These are phyloP conservation scores for Watsonalla cultraria DNA, from an alignment of 2,888 invertebrate species.

Conservation along the genomic window DNA sequence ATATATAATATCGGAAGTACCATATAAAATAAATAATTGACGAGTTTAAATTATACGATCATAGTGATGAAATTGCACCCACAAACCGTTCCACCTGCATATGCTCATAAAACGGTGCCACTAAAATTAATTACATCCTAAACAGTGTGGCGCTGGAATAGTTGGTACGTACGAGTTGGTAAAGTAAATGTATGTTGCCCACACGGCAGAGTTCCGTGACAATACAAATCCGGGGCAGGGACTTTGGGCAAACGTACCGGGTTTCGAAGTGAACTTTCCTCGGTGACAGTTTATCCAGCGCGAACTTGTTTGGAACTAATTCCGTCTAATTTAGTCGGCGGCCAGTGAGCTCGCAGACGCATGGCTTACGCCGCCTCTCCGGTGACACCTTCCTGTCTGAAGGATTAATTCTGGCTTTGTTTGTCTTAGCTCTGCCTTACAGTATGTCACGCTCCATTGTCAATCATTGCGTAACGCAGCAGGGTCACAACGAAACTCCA, in stretches of 20 bases:
- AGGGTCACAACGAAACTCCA: background rate
- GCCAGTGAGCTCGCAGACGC: constrained; percentile 27
- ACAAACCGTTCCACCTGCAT: constrained; percentile 1
- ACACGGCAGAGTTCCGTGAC: constrained; percentile 19
- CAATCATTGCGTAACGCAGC: background rate
- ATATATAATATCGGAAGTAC: background rate
- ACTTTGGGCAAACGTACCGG: constrained; percentile 17
- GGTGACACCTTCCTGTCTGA: constrained; percentile 41
- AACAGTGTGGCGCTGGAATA: background rate
- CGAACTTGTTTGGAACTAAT: constrained; percentile 54
- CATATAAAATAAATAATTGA: too few relatives aligned
- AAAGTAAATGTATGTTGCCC: background rate
- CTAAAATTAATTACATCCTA: constrained; percentile 3
- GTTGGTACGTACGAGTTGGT: background rate
- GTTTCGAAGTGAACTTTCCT: constrained; percentile 30
- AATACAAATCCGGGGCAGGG: constrained; percentile 28
- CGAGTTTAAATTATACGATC: too few relatives aligned
- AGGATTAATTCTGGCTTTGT: constrained; percentile 50
- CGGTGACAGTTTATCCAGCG: constrained; percentile 43
- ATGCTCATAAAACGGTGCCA: constrained; percentile 22
- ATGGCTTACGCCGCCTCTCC: constrained; percentile 32
- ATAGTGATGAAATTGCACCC: too few relatives aligned
- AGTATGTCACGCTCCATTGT: constrained; percentile 26
- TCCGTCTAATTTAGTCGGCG: constrained; percentile 49
- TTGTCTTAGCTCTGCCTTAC: constrained; percentile 27